Percentiles rank a stretch among this genome's conserved stretches.
Evolutionary conservation across 30 jellyfish, hydroid and myxozoan species (phyloP).

Genomic region (Pelagia noctiluca): DNA sequence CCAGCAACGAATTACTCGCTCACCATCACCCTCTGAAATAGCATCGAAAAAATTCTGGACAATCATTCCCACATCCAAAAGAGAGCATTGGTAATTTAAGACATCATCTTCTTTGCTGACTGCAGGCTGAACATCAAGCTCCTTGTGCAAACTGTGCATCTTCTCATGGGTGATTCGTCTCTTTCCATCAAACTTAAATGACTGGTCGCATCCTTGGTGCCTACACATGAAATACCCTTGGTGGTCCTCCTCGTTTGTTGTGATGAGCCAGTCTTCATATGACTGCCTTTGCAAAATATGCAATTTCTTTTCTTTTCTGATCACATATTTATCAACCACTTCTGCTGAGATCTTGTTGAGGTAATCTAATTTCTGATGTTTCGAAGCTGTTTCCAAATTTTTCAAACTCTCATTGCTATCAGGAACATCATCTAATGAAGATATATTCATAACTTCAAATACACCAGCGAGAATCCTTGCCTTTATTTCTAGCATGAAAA

Average conservation of each 20-base stretch:
- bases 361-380: slow-evolving; percentile 1
- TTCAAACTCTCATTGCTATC: slow-evolving; percentile 3
- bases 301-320: neutral
- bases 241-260: neutral
- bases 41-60: slow-evolving; percentile 43
- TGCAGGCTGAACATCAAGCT: slow-evolving; percentile 4
- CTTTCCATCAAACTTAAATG: slow-evolving; percentile 13
- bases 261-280: slow-evolving; percentile 2
- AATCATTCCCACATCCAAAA: slow-evolving; percentile 44
- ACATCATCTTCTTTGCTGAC: slow-evolving; percentile 5
- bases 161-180: slow-evolving; percentile 11
- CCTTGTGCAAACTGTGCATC: neutral
- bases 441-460: neutral
- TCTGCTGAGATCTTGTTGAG: slow-evolving; percentile 2
- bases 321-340: neutral
- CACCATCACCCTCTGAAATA: slow-evolving; percentile 59
- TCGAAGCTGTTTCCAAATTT: slow-evolving; percentile 3
- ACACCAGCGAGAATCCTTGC: slow-evolving; percentile 1
- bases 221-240: slow-evolving; percentile 1
- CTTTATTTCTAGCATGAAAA: slow-evolving; percentile 11
- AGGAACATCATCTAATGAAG: neutral
- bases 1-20: slow-evolving; percentile 45
- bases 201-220: slow-evolving; percentile 19
- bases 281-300: neutral
- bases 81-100: too few species aligned